Base-by-base conservation (phyloP, 92 coral and sea anemone genomes). In the Plumapathes pennacea region DNA sequence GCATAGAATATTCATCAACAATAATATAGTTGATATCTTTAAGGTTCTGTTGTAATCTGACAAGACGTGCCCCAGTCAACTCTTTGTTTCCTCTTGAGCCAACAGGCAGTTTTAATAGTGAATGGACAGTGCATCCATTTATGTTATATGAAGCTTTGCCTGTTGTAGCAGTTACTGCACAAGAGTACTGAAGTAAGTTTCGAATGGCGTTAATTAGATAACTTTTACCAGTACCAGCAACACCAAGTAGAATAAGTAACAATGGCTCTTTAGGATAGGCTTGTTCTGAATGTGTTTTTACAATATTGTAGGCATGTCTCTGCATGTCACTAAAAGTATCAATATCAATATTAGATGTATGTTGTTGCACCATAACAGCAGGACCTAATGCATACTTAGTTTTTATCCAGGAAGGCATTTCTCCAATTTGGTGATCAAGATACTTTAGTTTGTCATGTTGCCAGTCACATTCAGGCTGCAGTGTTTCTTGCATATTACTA, bases 391-490 rank as follows among this genome's bases (percentile, higher is more conserved):
- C 19, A 19, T 68, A 70, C 56, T 67, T 68, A 37, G 59, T 67
- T 77, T 31, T 77, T 40, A 77, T 47, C 84, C 84, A 77, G 49
- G 75, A 58, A 40, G 77, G 54, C 84, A 77, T 77, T 66, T 76
- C 83, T 29, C 63, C 47, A 38, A 66, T 58, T 62, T 57, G 53
- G 54, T 58, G 62, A 38, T 77, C 57, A 11, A 3, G 14, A 77
- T 67, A 77, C 52, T 77, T 77, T 19, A 54, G 54, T 36, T 46
- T 56, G 65, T 77, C 71, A 50, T 33, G 49, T 47, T 77, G 77
- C 84, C 84, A 77, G 28, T 43, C 44, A 54, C 14, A 38, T 54
- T 44, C 57, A 32, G 72, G 63, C 50, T 53, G 56, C 28, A 17
- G 58, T 32, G 50, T 49, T 53, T 36, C 50, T 50, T 31, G 37